A percentile compares a stretch with the other conserved stretches of the same genome.
These are phyloP conservation scores for Triplophysa bombifrons DNA, from an alignment of 2,797 vertebrate species.

Conservation along the genomic window DNA sequence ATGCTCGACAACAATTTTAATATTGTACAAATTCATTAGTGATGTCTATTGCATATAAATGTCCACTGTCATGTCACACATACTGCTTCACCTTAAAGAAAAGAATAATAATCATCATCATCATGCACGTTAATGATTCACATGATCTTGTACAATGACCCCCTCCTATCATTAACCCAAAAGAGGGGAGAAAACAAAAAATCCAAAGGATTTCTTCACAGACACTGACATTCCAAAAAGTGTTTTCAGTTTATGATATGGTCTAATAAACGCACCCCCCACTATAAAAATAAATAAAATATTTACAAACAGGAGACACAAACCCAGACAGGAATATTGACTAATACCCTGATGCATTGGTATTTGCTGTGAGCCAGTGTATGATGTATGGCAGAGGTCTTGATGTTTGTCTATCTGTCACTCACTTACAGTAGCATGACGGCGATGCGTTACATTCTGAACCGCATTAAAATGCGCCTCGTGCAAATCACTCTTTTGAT, in stretches of 20 bases:
- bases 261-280: slow-evolving; percentile 9
- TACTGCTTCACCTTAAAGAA: not conserved
- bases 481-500: slow-evolving; percentile 27
- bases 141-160: slow-evolving; percentile 28
- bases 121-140: slow-evolving; percentile 37
- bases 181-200: not conserved
- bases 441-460: slow-evolving; percentile 21
- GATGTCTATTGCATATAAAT: not conserved
- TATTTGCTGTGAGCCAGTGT: slow-evolving; percentile 47
- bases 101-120: not conserved
- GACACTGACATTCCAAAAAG: slow-evolving; percentile 29
- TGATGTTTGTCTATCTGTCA: not conserved
- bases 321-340: slow-evolving; percentile 24
- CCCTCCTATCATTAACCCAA: not conserved
- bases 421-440: slow-evolving; percentile 7
- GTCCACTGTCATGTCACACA: not conserved
- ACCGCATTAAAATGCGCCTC: slow-evolving; percentile 19
- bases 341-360: slow-evolving; percentile 39
- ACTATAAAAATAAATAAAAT: slow-evolving; percentile 59
- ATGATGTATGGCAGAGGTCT: slow-evolving; percentile 13
- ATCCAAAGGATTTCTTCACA: slow-evolving; percentile 10
- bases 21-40: not conserved
- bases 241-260: slow-evolving; percentile 42
- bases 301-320: slow-evolving; percentile 50
- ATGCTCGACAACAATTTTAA: not conserved